A percentile compares a stretch with the other conserved stretches of the same genome.
These are phyloP conservation scores for Cephus pygmeus DNA, from an alignment of 2,888 invertebrate genomes.

Conservation along the genomic window DNA sequence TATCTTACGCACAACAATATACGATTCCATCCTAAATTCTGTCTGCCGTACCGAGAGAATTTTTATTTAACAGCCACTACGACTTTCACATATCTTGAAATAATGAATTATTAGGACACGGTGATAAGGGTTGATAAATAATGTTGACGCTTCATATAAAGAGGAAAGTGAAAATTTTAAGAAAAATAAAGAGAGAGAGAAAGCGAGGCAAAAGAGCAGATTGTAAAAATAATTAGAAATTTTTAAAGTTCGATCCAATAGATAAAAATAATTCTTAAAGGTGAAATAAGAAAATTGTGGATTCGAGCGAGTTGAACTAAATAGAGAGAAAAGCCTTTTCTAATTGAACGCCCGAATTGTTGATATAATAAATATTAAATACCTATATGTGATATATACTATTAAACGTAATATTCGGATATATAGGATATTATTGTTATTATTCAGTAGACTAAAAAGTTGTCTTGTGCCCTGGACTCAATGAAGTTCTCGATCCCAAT, in stretches of 20 bases:
- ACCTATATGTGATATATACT: constrained; percentile 57
- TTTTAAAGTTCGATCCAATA: background rate
- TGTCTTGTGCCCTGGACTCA: constrained; percentile 38
- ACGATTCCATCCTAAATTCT: background rate
- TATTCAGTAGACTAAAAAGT: constrained; percentile 37
- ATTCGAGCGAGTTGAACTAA: background rate
- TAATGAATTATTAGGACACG: background rate
- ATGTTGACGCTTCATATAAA: background rate
- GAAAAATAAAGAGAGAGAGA: background rate
- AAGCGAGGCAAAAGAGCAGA: background rate
- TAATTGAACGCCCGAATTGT: constrained; percentile 52
- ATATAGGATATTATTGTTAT: constrained; percentile 49
- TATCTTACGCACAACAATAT: background rate
- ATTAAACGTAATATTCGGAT: constrained; percentile 51
- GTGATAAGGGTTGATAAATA: background rate
- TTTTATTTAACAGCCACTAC: background rate
- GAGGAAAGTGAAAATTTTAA: background rate
- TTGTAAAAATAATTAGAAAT: background rate
- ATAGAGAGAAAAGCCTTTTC: constrained; percentile 34
- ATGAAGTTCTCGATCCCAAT: background rate
- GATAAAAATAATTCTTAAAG: background rate
- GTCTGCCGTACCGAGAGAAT: background rate
- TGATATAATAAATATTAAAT: constrained; percentile 49
- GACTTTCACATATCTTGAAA: background rate
- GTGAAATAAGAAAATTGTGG: background rate